Conservation (phyloP, 2,113 vertebrate genomes). For the Limanda limanda region DNA sequence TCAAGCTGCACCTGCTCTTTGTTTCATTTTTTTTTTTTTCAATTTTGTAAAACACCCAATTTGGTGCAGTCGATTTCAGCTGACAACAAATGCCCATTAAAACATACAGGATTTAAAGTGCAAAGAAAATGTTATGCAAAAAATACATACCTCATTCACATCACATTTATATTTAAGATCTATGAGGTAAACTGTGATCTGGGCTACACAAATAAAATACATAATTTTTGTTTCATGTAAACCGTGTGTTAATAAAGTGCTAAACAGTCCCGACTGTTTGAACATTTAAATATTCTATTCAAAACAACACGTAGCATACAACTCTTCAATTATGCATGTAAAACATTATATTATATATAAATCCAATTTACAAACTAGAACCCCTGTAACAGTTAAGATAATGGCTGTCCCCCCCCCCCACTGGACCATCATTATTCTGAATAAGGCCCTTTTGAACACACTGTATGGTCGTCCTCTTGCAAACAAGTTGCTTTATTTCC, state of each 20-base stretch:
- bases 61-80: too few species aligned
- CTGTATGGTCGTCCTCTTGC: neutral
- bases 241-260: neutral
- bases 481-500: neutral
- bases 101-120: too few species aligned
- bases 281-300: neutral
- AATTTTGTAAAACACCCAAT: too few species aligned
- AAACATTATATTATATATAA: neutral
- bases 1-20: too few species aligned
- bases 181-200: too few species aligned
- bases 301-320: neutral
- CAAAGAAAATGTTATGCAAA: too few species aligned
- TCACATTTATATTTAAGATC: too few species aligned
- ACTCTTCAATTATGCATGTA: neutral
- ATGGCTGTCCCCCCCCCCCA: neutral
- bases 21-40: too few species aligned
- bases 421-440: neutral
- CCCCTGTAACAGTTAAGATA: neutral
- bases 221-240: neutral
- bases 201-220: too few species aligned
- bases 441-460: neutral
- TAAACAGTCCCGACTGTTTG: neutral
- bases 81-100: too few species aligned
- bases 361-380: neutral
- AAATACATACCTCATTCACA: too few species aligned